A percentile compares a stretch with the other conserved stretches of the same genome.
phyloP scores from a whole-genome alignment of 2,797 vertebrate species.

The Diceros bicornis region DNA sequence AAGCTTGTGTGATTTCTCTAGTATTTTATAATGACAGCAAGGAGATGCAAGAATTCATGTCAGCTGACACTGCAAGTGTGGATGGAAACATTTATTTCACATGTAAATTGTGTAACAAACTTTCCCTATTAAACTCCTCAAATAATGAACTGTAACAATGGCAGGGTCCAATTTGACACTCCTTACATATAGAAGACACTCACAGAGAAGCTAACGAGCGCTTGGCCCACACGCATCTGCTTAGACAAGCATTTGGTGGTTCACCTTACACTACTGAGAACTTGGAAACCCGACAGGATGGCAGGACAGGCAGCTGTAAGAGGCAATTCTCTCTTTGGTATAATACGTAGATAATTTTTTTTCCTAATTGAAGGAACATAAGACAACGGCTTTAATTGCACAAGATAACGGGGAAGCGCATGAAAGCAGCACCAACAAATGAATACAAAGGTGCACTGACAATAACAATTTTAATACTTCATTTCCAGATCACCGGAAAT shows the following conservation, averaged over 20 bases:
- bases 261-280: background rate
- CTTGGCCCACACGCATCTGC: slow-evolving; percentile 39
- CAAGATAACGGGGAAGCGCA: background rate
- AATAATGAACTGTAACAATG: background rate
- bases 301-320: background rate
- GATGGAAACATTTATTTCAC: slow-evolving; percentile 61
- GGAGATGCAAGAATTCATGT: slow-evolving; percentile 3
- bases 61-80: background rate
- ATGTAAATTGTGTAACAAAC: background rate
- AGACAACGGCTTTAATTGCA: background rate
- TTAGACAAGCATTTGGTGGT: background rate
- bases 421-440: background rate
- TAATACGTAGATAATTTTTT: background rate
- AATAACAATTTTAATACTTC: background rate
- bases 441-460: background rate
- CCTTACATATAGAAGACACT: background rate
- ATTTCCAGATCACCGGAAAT: background rate
- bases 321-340: background rate
- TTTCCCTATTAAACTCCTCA: background rate
- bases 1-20: background rate
- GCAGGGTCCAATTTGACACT: background rate
- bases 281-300: background rate
- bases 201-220: background rate
- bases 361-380: background rate
- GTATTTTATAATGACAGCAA: slow-evolving; percentile 56